Base-by-base conservation (phyloP, 37 sponge, comb jelly and placozoan genomes). In the Axinella damicornis region DNA sequence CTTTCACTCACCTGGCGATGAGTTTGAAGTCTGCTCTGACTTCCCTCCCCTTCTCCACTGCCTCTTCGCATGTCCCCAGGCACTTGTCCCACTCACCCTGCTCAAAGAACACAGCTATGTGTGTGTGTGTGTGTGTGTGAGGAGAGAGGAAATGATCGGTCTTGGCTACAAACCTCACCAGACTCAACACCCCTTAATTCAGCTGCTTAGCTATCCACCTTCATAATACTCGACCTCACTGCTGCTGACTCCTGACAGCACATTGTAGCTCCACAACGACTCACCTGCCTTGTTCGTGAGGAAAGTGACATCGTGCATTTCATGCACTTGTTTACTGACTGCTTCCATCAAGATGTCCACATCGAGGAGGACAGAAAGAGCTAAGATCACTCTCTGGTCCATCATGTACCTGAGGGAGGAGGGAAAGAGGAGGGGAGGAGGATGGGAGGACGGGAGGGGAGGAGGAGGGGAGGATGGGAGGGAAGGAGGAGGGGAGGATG, bases 91-190 rank as follows among this genome's bases (percentile, higher is more conserved):
- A 93, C 55, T 91, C 84, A 18, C 69, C 83, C 77, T 92, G 90
- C 84, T 99, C 99, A 91, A 95, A 95, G 79, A 84, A 92, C 32
- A 99, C 99, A 67, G 99, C 99, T 96, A 74, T 46, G 46, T 46
- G 46, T 46, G 27, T 27, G 27, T 5, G 25, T n/a, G n/a, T n/a
- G n/a, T n/a, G n/a, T n/a, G n/a, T n/a, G n/a, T n/a, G n/a, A n/a
- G n/a, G n/a, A n/a, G n/a, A n/a, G n/a, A n/a, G n/a, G n/a, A n/a
- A n/a, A n/a, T n/a, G n/a, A n/a, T n/a, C n/a, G n/a, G n/a, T n/a
- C n/a, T n/a, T n/a, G n/a, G n/a, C n/a, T n/a, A n/a, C n/a, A n/a
- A n/a, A n/a, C n/a, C n/a, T n/a, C n/a, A n/a, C n/a, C n/a, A n/a
- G n/a, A n/a, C n/a, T n/a, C n/a, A n/a, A n/a, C n/a, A n/a, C n/a